Conservation (phyloP, 2,113 vertebrate species). For the Acanthisitta chloris region DNA sequence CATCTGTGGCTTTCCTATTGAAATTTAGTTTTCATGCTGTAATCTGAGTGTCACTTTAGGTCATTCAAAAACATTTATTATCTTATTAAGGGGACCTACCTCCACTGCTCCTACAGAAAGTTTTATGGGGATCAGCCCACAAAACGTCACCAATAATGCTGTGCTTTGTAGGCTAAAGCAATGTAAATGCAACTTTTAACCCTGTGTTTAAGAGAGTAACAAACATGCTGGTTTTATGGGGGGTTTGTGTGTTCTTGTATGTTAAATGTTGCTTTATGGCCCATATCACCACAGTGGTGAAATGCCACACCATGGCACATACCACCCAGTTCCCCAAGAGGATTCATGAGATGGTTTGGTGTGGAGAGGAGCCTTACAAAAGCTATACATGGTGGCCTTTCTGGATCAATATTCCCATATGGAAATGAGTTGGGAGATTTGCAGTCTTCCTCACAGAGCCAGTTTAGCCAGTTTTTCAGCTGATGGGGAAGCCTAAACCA, state of each 20-base stretch:
- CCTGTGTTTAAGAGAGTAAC: background rate
- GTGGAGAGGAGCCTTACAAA: slow-evolving; percentile 28
- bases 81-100: background rate
- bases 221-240: background rate
- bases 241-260: background rate
- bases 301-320: background rate
- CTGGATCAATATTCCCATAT: slow-evolving; percentile 11
- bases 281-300: slow-evolving; percentile 2
- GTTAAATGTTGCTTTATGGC: background rate
- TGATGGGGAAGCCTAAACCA: slow-evolving; percentile 22
- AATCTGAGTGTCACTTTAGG: background rate
- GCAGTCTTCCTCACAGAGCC: background rate
- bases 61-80: background rate
- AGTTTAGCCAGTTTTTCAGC: background rate
- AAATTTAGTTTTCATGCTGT: background rate
- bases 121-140: background rate
- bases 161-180: background rate
- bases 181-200: background rate
- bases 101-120: background rate
- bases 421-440: slow-evolving; percentile 42
- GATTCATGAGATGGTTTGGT: slow-evolving; percentile 29
- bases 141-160: accelerated
- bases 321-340: background rate
- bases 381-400: slow-evolving; percentile 19
- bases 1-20: background rate